Conservation (phyloP, 2,113 vertebrate genomes). For the Charina bottae region DNA sequence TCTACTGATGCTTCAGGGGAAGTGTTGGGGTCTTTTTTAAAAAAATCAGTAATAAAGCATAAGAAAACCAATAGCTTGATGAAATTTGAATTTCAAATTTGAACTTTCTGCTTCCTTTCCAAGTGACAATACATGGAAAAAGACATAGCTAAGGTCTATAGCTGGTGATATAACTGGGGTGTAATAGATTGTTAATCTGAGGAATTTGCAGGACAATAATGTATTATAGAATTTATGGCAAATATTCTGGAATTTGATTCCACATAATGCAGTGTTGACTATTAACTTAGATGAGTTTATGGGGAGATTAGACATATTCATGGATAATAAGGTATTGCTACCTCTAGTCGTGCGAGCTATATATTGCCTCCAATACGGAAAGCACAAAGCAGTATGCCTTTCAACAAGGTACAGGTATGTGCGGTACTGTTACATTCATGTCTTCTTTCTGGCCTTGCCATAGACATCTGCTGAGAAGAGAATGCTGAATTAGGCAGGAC, state of each 20-base stretch:
- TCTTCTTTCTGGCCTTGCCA: neutral
- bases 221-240: neutral
- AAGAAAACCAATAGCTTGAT: neutral
- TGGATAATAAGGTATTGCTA: neutral
- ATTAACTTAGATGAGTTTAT: neutral
- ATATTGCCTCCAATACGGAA: neutral
- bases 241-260: neutral
- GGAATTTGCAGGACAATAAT: neutral
- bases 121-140: neutral
- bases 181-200: neutral
- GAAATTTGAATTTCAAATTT: neutral
- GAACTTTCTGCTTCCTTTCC: neutral
- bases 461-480: neutral
- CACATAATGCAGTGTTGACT: neutral
- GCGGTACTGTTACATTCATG: neutral
- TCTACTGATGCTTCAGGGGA: neutral
- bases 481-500: neutral
- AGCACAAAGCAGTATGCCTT: neutral
- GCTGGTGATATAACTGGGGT: neutral
- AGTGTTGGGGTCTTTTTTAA: neutral
- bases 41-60: too few relatives aligned
- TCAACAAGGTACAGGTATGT: neutral
- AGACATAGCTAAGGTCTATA: neutral
- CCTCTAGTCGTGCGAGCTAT: neutral
- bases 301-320: neutral